A percentile compares a stretch with the other conserved stretches of the same genome.
Conservation (phyloP, 2,797 vertebrate genomes). For the Urocyon cinereoargenteus region DNA sequence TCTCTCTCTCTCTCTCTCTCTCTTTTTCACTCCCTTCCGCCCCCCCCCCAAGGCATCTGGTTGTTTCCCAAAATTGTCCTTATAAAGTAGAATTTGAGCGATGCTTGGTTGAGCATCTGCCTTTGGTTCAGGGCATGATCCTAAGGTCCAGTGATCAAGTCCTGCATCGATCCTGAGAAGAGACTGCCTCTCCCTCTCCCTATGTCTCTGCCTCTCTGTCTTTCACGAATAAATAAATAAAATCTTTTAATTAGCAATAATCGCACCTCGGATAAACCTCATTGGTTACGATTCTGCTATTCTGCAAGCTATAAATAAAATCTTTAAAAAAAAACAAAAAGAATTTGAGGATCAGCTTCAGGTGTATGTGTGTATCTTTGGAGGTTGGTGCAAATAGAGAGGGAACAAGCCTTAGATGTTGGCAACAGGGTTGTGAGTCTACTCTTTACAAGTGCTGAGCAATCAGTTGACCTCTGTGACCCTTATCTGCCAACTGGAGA, state of each 20-base stretch:
- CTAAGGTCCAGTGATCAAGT: too few species aligned
- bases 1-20: not conserved
- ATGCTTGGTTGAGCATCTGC: too few species aligned
- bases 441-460: not conserved
- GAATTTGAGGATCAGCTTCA: not conserved
- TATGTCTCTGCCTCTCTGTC: too few species aligned
- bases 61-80: not conserved
- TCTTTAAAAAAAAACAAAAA: not conserved
- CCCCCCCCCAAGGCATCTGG: not conserved
- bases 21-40: not conserved
- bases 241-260: too few species aligned
- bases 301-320: too few species aligned
- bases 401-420: not conserved
- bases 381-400: not conserved
- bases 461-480: not conserved
- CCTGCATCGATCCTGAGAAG: too few species aligned
- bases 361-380: not conserved
- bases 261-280: too few species aligned
- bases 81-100: not conserved
- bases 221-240: too few species aligned
- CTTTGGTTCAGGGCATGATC: too few species aligned
- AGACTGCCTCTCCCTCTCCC: too few species aligned
- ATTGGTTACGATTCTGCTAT: too few species aligned
- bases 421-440: not conserved
- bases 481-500: not conserved